Evolutionary conservation across 2,888 invertebrate genomes (phyloP).

Genomic region (Anoplius nigerrimus): DNA sequence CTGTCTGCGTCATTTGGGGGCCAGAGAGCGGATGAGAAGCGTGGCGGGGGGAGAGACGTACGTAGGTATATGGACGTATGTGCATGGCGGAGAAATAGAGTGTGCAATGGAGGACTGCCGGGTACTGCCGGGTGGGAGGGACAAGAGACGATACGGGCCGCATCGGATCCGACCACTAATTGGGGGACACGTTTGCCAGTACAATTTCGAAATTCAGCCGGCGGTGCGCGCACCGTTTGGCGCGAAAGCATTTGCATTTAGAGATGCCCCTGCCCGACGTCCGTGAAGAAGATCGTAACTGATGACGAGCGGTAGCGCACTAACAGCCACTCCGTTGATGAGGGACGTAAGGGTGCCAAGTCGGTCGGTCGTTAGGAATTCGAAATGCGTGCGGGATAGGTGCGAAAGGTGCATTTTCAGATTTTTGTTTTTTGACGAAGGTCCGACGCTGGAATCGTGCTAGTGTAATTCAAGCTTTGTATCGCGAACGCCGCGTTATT

Average conservation of each 20-base stretch:
- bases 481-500: too few species aligned
- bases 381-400: too few species aligned
- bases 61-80: background rate
- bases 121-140: background rate
- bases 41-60: background rate
- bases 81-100: background rate
- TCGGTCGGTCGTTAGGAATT: too few species aligned
- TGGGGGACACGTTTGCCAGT: conserved; percentile 41
- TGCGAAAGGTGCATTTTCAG: too few species aligned
- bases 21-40: background rate
- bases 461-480: too few species aligned
- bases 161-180: conserved; percentile 42
- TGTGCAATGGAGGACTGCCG: background rate
- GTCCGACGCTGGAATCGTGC: too few species aligned
- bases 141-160: background rate
- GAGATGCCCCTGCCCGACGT: too few species aligned
- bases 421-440: too few species aligned
- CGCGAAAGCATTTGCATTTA: conserved; percentile 33
- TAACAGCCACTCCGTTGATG: too few species aligned
- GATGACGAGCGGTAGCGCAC: too few species aligned
- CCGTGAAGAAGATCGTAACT: too few species aligned
- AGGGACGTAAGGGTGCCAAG: too few species aligned
- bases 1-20: background rate
- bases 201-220: conserved; percentile 44
- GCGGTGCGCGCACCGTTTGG: conserved; percentile 15